Evolutionary conservation across 2,797 vertebrate genomes (phyloP).

Genomic region (Poeciliopsis gracilis): DNA sequence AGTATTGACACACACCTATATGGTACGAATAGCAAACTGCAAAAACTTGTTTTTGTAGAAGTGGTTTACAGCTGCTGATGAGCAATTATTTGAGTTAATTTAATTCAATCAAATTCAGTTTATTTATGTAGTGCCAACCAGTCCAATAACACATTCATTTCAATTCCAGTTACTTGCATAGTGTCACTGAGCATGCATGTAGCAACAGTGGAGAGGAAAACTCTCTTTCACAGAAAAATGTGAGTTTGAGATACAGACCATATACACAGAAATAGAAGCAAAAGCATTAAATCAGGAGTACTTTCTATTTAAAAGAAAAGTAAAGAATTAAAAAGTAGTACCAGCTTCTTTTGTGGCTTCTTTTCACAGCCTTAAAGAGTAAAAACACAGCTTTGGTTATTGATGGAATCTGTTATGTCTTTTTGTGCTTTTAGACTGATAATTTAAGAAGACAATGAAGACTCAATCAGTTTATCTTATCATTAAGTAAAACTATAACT

Average conservation of each 20-base stretch:
- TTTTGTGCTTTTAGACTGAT: neutral
- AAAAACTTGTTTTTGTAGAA: neutral
- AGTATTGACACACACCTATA: neutral
- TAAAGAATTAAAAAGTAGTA: neutral
- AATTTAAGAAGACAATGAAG: neutral
- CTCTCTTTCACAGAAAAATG: neutral
- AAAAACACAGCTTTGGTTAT: too few relatives aligned
- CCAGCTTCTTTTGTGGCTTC: too few relatives aligned
- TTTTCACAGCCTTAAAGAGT: too few relatives aligned
- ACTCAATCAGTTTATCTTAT: neutral
- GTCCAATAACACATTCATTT: neutral
- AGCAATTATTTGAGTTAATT: neutral
- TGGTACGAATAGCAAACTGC: neutral
- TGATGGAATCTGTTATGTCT: neutral
- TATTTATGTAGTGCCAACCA: neutral
- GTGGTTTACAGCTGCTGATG: neutral
- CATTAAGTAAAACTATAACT: neutral
- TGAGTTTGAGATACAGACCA: neutral
- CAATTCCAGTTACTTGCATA: neutral
- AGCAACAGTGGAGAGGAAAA: neutral
- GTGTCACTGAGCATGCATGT: neutral
- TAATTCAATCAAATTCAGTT: neutral
- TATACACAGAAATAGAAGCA: neutral
- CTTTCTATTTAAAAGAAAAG: neutral
- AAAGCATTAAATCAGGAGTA: neutral